Percentiles rank a stretch among this genome's conserved stretches.
phyloP scores from a whole-genome alignment of 2,797 vertebrate genomes.

The Peromyscus eremicus region DNA sequence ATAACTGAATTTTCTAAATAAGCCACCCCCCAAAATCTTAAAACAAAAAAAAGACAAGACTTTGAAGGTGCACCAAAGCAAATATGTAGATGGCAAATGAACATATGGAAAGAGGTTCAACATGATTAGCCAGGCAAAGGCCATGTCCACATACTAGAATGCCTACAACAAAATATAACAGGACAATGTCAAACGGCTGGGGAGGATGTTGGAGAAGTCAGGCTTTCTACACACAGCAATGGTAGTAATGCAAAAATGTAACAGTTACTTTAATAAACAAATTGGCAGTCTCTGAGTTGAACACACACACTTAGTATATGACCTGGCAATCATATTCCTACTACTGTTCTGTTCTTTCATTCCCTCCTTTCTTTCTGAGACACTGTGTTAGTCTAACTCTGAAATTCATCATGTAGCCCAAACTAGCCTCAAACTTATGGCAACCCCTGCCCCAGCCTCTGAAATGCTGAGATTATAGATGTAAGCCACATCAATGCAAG shows the following conservation, averaged over 20 bases:
- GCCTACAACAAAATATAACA: constrained; percentile 13
- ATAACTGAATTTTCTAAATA: neutral
- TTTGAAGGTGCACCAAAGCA: neutral
- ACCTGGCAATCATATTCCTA: neutral
- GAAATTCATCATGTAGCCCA: neutral
- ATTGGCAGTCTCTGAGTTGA: neutral
- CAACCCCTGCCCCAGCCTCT: too few relatives aligned
- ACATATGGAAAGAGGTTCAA: neutral
- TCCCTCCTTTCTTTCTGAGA: neutral
- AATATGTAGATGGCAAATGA: neutral
- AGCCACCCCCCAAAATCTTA: neutral
- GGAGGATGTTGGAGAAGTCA: neutral
- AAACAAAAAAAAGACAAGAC: neutral
- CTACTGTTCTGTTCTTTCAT: neutral
- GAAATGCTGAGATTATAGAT: neutral
- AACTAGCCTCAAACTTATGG: neutral
- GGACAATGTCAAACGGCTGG: neutral
- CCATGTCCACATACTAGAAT: neutral
- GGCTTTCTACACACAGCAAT: neutral
- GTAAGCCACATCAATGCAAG: neutral
- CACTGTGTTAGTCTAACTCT: neutral
- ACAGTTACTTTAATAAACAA: constrained; percentile 22
- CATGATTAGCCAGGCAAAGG: neutral
- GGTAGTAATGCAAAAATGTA: neutral
- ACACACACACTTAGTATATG: neutral